Conservation (phyloP, 2,113 vertebrate species). For the Hassar affinis region DNA sequence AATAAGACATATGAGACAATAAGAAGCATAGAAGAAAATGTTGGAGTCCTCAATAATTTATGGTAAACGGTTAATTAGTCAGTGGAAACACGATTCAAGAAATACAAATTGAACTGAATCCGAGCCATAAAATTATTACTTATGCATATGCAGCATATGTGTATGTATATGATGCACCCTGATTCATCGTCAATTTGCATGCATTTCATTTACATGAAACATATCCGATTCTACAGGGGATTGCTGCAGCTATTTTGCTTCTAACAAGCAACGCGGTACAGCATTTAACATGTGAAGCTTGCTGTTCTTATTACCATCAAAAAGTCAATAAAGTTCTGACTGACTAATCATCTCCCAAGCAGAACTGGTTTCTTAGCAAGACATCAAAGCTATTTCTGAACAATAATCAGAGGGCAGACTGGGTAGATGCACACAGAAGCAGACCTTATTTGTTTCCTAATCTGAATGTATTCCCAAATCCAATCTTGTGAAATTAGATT, state of each 20-base stretch:
- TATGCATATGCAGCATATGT: conserved; percentile 1
- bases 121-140: not conserved
- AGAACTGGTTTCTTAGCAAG: not conserved
- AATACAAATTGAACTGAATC: not conserved
- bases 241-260: not conserved
- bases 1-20: not conserved
- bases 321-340: not conserved
- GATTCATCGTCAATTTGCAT: not conserved
- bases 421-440: not conserved
- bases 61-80: not conserved
- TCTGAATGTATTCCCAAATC: too few species aligned
- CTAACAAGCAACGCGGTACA: not conserved
- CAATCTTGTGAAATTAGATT: too few species aligned
- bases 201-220: not conserved
- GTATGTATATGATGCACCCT: not conserved
- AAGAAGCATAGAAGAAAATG: not conserved
- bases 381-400: not conserved
- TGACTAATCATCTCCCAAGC: not conserved
- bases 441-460: too few species aligned
- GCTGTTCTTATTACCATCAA: not conserved
- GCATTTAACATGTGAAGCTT: not conserved
- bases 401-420: not conserved
- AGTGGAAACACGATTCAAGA: not conserved
- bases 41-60: not conserved
- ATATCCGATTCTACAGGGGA: not conserved